Conservation (phyloP, 2,113 vertebrate genomes). For the Melanostigma gelatinosum region DNA sequence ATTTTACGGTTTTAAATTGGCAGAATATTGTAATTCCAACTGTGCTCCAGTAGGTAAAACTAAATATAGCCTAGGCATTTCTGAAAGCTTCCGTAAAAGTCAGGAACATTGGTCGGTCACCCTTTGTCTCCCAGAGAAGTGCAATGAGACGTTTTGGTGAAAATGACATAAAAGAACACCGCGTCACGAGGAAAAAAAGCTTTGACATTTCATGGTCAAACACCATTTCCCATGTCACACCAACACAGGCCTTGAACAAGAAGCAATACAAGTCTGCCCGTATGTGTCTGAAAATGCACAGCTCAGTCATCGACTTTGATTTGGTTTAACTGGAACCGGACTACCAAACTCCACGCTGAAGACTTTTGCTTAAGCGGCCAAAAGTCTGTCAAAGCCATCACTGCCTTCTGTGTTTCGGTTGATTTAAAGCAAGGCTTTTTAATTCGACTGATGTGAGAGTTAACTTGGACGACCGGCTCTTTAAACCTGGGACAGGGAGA, state of each 20-base stretch:
- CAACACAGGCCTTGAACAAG: slow-evolving; percentile 14
- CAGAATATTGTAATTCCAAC: neutral
- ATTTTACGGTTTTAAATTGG: neutral
- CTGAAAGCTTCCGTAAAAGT: neutral
- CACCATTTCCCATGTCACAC: neutral
- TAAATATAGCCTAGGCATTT: neutral
- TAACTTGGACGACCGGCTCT: slow-evolving; percentile 55
- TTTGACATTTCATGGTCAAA: slow-evolving; percentile 1
- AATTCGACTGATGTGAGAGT: slow-evolving; percentile 68
- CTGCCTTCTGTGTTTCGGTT: slow-evolving; percentile 53
- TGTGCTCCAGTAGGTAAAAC: neutral
- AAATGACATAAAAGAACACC: neutral
- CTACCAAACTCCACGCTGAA: slow-evolving; percentile 21
- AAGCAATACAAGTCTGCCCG: slow-evolving; percentile 13
- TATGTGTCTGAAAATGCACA: slow-evolving; percentile 7
- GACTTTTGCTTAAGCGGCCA: slow-evolving; percentile 29
- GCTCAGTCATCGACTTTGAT: slow-evolving; percentile 29
- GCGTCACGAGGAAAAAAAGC: neutral
- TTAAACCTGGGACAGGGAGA: slow-evolving; percentile 34
- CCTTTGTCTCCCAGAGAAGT: neutral
- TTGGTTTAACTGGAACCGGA: slow-evolving; percentile 47
- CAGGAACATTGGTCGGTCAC: neutral
- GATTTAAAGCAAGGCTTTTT: slow-evolving; percentile 61
- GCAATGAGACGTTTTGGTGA: neutral
- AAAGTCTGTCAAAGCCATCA: slow-evolving; percentile 29